Conservation (phyloP, 2,888 invertebrate genomes). For the Plebejus argus region DNA sequence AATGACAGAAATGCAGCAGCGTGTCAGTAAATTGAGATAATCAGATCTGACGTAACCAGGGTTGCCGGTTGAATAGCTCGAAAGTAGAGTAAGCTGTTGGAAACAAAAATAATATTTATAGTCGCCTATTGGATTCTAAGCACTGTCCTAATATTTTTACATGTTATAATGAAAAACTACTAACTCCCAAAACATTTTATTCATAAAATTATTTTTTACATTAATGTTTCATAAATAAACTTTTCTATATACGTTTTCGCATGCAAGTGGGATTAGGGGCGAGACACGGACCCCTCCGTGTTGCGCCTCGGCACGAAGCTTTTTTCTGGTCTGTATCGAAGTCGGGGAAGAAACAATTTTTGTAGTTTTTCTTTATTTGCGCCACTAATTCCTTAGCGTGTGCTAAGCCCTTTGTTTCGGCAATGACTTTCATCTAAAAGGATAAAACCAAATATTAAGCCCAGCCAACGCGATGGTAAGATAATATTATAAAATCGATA, state of each 20-base stretch:
- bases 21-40: background rate
- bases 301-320: slow-evolving; percentile 42
- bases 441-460: background rate
- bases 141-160: too few species aligned
- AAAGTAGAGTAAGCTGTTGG: too few species aligned
- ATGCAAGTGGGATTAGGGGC: slow-evolving; percentile 73
- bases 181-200: background rate
- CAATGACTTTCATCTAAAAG: slow-evolving; percentile 89
- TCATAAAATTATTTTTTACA: background rate
- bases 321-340: slow-evolving; percentile 53
- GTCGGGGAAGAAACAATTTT: slow-evolving; percentile 76
- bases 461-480: background rate
- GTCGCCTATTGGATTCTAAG: background rate
- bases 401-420: slow-evolving; percentile 91
- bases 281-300: slow-evolving; percentile 65
- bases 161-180: too few species aligned
- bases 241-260: slow-evolving; percentile 44
- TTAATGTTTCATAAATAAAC: background rate
- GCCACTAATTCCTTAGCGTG: slow-evolving; percentile 82
- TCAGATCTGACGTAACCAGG: too few species aligned
- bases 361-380: slow-evolving; percentile 81
- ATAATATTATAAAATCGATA: background rate
- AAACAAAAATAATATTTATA: too few species aligned
- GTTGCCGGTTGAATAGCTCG: too few species aligned
- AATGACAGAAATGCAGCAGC: background rate